These are phyloP conservation scores for Sialis fuliginosa DNA, from an alignment of 2,888 invertebrate species.

Conservation along the genomic window DNA sequence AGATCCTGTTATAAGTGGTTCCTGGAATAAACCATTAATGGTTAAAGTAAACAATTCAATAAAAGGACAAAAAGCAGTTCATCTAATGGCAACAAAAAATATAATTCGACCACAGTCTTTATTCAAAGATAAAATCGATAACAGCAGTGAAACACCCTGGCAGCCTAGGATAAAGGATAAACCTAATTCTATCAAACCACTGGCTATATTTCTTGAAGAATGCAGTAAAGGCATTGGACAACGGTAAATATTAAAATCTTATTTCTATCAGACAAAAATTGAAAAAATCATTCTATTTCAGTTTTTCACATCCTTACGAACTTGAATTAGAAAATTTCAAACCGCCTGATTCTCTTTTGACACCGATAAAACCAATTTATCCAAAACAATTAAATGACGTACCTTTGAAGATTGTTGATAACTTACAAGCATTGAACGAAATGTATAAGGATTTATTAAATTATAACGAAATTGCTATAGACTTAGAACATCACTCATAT, in stretches of 20 bases:
- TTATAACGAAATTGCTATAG: constrained; percentile 68
- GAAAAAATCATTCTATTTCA: constrained; percentile 20
- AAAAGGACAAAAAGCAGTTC: constrained; percentile 20
- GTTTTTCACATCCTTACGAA: constrained; percentile 78
- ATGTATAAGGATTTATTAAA: constrained; percentile 47
- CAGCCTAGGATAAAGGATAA: constrained; percentile 69
- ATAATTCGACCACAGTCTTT: constrained; percentile 65
- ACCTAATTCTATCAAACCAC: constrained; percentile 70
- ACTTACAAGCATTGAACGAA: constrained; percentile 38
- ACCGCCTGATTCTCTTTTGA: constrained; percentile 34
- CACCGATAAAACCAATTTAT: constrained; percentile 24
- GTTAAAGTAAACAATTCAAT: background rate
- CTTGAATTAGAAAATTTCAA: constrained; percentile 61
- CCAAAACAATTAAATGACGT: constrained; percentile 40
- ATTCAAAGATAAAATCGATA: constrained; percentile 75
- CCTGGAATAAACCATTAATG: constrained; percentile 34
- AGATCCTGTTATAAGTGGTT: constrained; percentile 30
- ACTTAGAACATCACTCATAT: constrained; percentile 87
- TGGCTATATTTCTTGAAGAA: constrained; percentile 54
- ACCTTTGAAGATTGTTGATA: constrained; percentile 48
- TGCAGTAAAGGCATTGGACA: constrained; percentile 39
- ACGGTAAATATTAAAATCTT: constrained; percentile 25
- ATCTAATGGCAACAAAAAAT: constrained; percentile 50
- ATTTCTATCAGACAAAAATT: background rate
- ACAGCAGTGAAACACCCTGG: constrained; percentile 55